Base-by-base conservation (phyloP, 2,888 invertebrate genomes). In the Sericinus montela region DNA sequence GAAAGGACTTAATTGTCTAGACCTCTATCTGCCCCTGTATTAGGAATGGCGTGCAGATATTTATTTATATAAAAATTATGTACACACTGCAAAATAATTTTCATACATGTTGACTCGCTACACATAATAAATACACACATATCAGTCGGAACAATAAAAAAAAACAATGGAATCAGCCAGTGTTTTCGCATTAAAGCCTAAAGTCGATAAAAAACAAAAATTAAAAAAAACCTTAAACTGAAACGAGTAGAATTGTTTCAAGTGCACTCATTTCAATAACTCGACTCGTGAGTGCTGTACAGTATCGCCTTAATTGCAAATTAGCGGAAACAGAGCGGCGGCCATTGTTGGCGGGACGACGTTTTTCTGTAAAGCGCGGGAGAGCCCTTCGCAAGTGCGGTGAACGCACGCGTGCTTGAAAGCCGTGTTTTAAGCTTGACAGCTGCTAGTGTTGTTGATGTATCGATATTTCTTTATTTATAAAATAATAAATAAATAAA, bases 281-380 rank as follows among this genome's bases (percentile, higher is more conserved):
- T 23, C 14, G 19, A 29, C 13, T 28, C 2, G 41, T 3, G 40
- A 42, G 37, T 13, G 42, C 14, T 37, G 15, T 15, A 36, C 37
- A 23, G 35, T 42, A 32, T 42, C 23, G 48, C 42, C 37, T 37
- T 48, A 48, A 42, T 42, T 42, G 48, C 48, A 48, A 48, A 48
- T 48, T 48, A 48, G 48, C 42, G 42, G 48, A 42, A 48, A 41
- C 48, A 47, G 47, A 16, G 40, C 47, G 40, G 35, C 38, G 30
- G 40, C 16, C 48, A 48, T 48, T 48, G 42, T 48, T 41, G 16
- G 28, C n/a, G 41, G 37, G 34, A n/a, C 28, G 40, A 28, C 41
- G 47, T 36, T 29, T 19, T 46, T 9, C 14, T 23, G 46, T 25
- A 28, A 40, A 38, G 41, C 41, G 35, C 29, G 11, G 14, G 28